Percentiles rank a stretch among this genome's conserved stretches.
Evolutionary conservation across 2,888 invertebrate species (phyloP).

Genomic region (Dasysyrphus albostriatus): DNA sequence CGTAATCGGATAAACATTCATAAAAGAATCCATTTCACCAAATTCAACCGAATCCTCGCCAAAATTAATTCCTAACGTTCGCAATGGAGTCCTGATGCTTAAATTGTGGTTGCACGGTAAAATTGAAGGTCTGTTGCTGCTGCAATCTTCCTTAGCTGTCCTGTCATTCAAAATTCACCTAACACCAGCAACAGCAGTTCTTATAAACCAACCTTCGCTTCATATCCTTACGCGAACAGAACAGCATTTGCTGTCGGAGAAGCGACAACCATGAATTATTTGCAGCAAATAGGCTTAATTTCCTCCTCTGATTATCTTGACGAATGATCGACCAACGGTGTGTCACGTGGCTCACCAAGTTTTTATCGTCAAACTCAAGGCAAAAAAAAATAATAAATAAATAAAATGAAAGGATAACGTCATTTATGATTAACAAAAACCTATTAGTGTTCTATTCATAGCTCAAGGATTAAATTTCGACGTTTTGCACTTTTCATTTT

Average conservation of each 20-base stretch:
- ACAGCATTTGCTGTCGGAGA: slow-evolving; percentile 59
- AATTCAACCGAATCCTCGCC: slow-evolving; percentile 51
- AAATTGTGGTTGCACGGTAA: slow-evolving; percentile 58
- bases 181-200: background rate
- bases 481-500: slow-evolving; percentile 47
- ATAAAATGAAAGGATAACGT: slow-evolving; percentile 66
- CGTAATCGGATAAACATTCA: slow-evolving; percentile 64
- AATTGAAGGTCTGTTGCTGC: slow-evolving; percentile 5
- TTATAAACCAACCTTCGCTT: slow-evolving; percentile 15
- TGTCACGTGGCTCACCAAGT: slow-evolving; percentile 72
- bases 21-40: slow-evolving; percentile 61
- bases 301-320: slow-evolving; percentile 75
- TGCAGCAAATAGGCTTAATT: slow-evolving; percentile 74
- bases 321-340: slow-evolving; percentile 72
- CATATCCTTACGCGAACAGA: slow-evolving; percentile 21
- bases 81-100: background rate
- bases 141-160: slow-evolving; percentile 57
- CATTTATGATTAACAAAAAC: slow-evolving; percentile 76
- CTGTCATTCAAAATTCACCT: slow-evolving; percentile 18
- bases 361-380: slow-evolving; percentile 57
- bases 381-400: background rate
- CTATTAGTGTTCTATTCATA: slow-evolving; percentile 70
- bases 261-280: slow-evolving; percentile 74
- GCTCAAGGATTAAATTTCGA: slow-evolving; percentile 68
- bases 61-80: slow-evolving; percentile 49